phyloP scores from a whole-genome alignment of 2,113 vertebrate species.

The Oenanthe oenanthe region DNA sequence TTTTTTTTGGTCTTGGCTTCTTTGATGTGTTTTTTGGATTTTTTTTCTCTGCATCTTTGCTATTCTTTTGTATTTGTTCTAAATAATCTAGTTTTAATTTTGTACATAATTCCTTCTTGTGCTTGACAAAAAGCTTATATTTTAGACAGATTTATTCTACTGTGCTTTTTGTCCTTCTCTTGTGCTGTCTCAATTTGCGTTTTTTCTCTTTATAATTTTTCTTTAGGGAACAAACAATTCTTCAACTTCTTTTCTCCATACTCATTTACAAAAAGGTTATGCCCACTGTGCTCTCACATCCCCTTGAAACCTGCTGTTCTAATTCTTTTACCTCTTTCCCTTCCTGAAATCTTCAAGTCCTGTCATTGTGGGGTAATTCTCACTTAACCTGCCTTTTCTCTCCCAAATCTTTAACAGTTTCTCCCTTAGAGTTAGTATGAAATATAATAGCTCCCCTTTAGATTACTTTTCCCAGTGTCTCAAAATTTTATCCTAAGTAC shows the following conservation, averaged over 20 bases:
- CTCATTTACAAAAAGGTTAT: background rate
- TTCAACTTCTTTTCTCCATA: background rate
- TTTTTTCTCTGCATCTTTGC: background rate
- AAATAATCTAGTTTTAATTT: background rate
- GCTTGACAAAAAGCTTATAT: background rate
- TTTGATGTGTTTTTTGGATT: background rate
- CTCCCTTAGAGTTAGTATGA: background rate
- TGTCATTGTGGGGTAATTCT: background rate
- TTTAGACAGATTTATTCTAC: background rate
- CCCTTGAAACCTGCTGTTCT: background rate
- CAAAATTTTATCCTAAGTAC: background rate
- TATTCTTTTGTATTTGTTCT: background rate
- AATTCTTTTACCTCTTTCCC: background rate
- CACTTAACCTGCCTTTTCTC: background rate
- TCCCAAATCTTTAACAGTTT: background rate
- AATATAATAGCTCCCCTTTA: background rate
- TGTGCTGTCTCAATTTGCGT: background rate
- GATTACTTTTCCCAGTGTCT: background rate
- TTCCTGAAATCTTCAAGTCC: background rate
- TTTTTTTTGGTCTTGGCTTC: background rate
- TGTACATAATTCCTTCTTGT: background rate
- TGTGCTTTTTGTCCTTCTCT: background rate
- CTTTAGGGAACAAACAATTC: background rate
- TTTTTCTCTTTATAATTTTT: background rate
- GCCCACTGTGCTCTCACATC: background rate